Percentiles rank a stretch among this genome's conserved stretches.
These are phyloP conservation scores for Cheilosia scutellata DNA, from an alignment of 2,888 invertebrate species.

Conservation along the genomic window DNA sequence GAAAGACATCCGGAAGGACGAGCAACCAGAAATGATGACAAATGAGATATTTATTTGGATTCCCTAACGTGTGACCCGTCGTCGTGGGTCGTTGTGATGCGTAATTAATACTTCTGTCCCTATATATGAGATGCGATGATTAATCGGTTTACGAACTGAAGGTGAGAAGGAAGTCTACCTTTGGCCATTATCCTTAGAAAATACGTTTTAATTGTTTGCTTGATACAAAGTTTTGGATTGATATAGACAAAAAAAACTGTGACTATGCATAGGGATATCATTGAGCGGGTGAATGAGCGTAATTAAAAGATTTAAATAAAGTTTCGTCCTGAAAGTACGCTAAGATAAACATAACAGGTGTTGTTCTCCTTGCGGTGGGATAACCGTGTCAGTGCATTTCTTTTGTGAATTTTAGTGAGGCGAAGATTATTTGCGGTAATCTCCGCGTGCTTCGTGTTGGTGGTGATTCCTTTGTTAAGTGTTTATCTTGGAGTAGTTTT, in stretches of 20 bases:
- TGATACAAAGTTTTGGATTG: neutral
- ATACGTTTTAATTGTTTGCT: slow-evolving; percentile 4
- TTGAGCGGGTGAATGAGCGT: slow-evolving; percentile 58
- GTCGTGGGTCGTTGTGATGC: slow-evolving; percentile 4
- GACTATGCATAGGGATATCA: slow-evolving; percentile 40
- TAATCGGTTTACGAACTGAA: slow-evolving; percentile 15
- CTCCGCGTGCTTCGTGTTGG: slow-evolving; percentile 26
- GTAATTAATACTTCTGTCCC: slow-evolving; percentile 11
- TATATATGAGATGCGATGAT: slow-evolving; percentile 26
- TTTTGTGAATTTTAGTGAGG: slow-evolving; percentile 46
- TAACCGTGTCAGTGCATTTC: slow-evolving; percentile 58
- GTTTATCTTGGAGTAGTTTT: slow-evolving; percentile 65
- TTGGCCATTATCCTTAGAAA: no score
- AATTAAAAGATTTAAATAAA: slow-evolving; percentile 73
- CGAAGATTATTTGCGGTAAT: slow-evolving; percentile 56
- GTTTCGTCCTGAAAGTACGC: slow-evolving; percentile 49
- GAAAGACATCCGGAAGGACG: slow-evolving; percentile 20
- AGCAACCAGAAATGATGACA: slow-evolving; percentile 52
- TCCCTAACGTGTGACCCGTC: slow-evolving; percentile 38
- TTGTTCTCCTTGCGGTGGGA: neutral
- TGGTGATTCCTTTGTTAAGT: slow-evolving; percentile 44
- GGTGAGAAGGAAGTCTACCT: neutral
- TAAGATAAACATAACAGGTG: slow-evolving; percentile 41
- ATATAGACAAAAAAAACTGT: neutral
- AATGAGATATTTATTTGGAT: slow-evolving; percentile 67